Conservation (phyloP, 2,797 vertebrate genomes). For the Syndactyla subalaris region DNA sequence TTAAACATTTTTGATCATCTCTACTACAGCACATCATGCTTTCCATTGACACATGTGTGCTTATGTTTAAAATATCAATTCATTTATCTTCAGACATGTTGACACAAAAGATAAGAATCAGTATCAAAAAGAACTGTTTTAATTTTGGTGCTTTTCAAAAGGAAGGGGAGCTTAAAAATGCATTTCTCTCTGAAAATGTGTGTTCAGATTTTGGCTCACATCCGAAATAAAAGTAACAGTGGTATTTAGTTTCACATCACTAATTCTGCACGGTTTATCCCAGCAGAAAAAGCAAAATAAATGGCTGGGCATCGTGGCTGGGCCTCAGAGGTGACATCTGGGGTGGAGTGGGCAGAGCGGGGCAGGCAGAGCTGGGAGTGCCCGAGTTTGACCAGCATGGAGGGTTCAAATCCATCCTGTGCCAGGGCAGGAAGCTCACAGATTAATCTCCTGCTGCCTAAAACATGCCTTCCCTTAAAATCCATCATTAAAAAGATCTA, state of each 20-base stretch:
- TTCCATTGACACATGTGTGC: background rate
- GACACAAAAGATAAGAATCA: background rate
- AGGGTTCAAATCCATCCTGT: background rate
- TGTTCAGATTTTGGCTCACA: background rate
- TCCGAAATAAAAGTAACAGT: background rate
- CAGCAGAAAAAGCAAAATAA: background rate
- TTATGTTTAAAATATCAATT: slow-evolving; percentile 2
- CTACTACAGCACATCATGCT: background rate
- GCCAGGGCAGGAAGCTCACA: background rate
- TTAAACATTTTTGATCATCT: background rate
- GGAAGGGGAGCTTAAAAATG: background rate
- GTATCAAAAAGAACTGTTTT: background rate
- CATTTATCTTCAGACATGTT: background rate
- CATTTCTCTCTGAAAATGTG: background rate
- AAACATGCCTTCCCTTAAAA: background rate
- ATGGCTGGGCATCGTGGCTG: background rate
- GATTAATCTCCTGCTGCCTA: background rate
- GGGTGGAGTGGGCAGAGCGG: background rate
- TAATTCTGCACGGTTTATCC: background rate
- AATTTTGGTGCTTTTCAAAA: background rate
- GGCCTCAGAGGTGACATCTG: background rate
- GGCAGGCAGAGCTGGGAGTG: background rate
- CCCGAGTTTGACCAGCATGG: accelerated
- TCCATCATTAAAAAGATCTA: background rate
- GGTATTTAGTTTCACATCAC: background rate